These are phyloP conservation scores for Aromia moschata DNA, from an alignment of 2,888 invertebrate species.

Conservation along the genomic window DNA sequence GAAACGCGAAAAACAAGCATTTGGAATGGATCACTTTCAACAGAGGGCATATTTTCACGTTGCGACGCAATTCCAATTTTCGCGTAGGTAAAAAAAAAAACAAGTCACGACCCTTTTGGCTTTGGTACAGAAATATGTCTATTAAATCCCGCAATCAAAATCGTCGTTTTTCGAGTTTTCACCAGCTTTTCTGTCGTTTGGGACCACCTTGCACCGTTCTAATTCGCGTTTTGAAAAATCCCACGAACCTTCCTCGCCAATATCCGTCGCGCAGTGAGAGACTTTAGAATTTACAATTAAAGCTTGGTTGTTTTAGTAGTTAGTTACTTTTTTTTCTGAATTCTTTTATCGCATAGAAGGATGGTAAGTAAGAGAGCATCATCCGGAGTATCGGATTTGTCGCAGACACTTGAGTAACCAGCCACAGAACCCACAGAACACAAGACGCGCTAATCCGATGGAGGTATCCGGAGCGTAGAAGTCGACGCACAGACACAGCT, in stretches of 20 bases:
- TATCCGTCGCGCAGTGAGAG: slow-evolving; percentile 1
- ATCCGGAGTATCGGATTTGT: background rate
- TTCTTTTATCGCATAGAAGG: slow-evolving; percentile 2
- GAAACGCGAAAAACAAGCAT: too few relatives aligned
- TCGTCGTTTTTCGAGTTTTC: too few relatives aligned
- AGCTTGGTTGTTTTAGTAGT: slow-evolving; percentile 8
- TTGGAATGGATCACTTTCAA: too few relatives aligned
- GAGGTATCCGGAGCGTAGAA: slow-evolving; percentile 28
- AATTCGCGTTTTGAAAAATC: slow-evolving; percentile 9
- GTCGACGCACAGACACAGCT: slow-evolving; percentile 55
- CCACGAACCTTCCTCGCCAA: slow-evolving; percentile 7
- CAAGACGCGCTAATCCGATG: slow-evolving; percentile 1
- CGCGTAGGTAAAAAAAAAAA: too few relatives aligned
- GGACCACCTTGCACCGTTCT: too few relatives aligned
- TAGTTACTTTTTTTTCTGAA: slow-evolving; percentile 1
- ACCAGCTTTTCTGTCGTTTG: too few relatives aligned
- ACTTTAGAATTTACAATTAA: slow-evolving; percentile 22
- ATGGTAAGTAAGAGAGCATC: slow-evolving; percentile 5
- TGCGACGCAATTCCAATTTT: too few relatives aligned
- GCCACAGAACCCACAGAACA: slow-evolving; percentile 11
- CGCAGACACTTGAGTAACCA: slow-evolving; percentile 22
- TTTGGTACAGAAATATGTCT: too few relatives aligned
- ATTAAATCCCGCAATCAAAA: too few relatives aligned
- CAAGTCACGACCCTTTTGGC: too few relatives aligned
- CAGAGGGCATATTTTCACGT: too few relatives aligned